Percentiles rank a stretch among this genome's conserved stretches.
Conservation (phyloP, 2,888 invertebrate species). For the Ellobium chinense region DNA sequence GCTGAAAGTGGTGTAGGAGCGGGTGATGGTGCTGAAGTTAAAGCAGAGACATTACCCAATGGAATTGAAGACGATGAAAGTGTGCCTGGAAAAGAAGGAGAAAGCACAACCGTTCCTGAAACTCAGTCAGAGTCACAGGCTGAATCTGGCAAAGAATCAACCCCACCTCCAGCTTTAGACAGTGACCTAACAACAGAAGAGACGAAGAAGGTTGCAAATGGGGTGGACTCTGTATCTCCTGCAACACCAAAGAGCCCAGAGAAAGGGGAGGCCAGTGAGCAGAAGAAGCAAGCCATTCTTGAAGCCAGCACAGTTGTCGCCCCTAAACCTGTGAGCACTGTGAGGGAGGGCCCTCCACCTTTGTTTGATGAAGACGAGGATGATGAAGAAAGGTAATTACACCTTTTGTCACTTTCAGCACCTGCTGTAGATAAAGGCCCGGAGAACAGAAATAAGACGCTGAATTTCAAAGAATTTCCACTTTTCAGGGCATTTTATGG, state of each 20-base stretch:
- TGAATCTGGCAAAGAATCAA: not conserved
- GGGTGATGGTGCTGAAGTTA: not conserved
- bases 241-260: not conserved
- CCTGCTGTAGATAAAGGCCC: too few relatives aligned
- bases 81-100: not conserved
- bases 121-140: not conserved
- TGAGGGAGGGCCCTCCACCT: slow-evolving; percentile 51
- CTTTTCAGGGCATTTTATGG: too few relatives aligned
- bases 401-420: too few relatives aligned
- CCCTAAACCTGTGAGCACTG: slow-evolving; percentile 6
- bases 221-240: not conserved
- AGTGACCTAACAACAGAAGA: not conserved
- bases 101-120: not conserved
- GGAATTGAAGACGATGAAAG: not conserved
- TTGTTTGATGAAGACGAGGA: slow-evolving; percentile 51
- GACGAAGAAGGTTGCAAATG: not conserved
- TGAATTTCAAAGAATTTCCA: too few relatives aligned
- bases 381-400: slow-evolving; percentile 47
- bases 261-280: not conserved
- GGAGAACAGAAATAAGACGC: too few relatives aligned
- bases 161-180: not conserved
- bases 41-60: not conserved
- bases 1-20: not conserved
- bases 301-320: slow-evolving; percentile 10
- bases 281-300: not conserved